Base-by-base conservation (phyloP, 2,888 invertebrate genomes). In the Cerastoderma edule region DNA sequence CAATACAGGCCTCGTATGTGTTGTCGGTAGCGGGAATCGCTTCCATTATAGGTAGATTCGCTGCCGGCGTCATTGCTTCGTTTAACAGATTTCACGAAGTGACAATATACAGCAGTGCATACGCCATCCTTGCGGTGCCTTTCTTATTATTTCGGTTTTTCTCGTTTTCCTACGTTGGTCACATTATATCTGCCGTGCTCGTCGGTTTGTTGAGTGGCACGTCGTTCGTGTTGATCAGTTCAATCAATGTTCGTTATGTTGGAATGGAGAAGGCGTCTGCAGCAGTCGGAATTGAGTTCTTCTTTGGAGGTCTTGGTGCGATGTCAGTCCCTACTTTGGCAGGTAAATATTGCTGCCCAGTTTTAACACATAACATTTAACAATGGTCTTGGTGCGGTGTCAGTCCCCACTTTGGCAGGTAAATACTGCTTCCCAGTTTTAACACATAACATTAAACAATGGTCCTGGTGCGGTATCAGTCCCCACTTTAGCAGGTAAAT, bases 131-230 rank as follows among this genome's bases (percentile, higher is more conserved):
- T 16, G 46, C 65, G 22, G n/a, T 65, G 46, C 65, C 65, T 1
- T 48, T 65, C n/a, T 30, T 65, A n/a, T 46, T 19, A 6, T 65
- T 65, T 28, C 44, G 22, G n/a, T 48, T 65, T 16, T 65, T 28
- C 22, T 46, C 65, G 19, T 65, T n/a, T n/a, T 30, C 32, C 10
- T 65, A 39, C 33, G n/a, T 48, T 24, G 65, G 65, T 1, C 65
- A 65, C 24, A 24, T 65, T n/a, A 48, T 65, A 65, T 30, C 32
- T 8, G 65, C 65, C 5, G 65, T 65, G 48, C 16, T 65, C 5
- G 46, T 65, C 30, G 65, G 65, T 27, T 65, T 65, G 27, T 46
- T 65, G n/a, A 65, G 48, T 48, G 65, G 65, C 22, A 48, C 65
- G 32, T n/a, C 48, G 8, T 65, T 65, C 32, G 65, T 65, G 30